Base-by-base conservation (phyloP, 2,797 vertebrate species). In the Fundulus diaphanus region DNA sequence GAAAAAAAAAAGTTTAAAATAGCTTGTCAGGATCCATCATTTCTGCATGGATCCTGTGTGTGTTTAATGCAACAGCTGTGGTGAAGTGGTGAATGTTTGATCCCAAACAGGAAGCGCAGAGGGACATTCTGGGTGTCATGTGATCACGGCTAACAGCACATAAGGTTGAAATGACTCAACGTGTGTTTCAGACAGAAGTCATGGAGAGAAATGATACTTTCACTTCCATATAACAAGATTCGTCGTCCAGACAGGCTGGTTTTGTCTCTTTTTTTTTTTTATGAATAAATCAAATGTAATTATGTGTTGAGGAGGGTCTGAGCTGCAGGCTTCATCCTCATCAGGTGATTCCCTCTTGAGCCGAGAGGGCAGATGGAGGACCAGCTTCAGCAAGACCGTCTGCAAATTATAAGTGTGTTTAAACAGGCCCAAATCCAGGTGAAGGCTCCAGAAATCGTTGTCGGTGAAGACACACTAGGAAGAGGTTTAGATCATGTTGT, bases 341-440 rank as follows among this genome's bases (percentile, higher is more conserved):
- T 93, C 92, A 93, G 76, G 52, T 92, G 93, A 94, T 86, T 87
- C 16, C 42, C 61, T 44, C 7, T 35, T 54, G 56, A 18, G 15
- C 24, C 8, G 33, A 48, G n/a, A 57, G 46, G 37, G 7, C 7
- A 42, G 22, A 40, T 42, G n/a, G 42, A 4, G 37, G 63, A 5
- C 49, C 20, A 42, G 3, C 70, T 57, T 44, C 9, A 29, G 37
- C 7, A 29, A 27, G 16, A 20, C 61, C 33, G 1, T 31, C 22
- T 33, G 57, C 1, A 29, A 33, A 22, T 33, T 48, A 5, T 24
- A 31, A 57, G 18, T 27, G 22, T 11, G 24, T 61, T 37, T 3
- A 5, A 31, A n/a, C 0, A 8, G 0, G 16, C 7, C 24, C 29
- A 18, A n/a, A 69, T 18, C 44, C 42, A 3, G 1, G 6, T n/a